Percentiles rank a stretch among this genome's conserved stretches.
Conservation (phyloP, 64 coral and sea anemone species). For the Stichodactyla mertensii region DNA sequence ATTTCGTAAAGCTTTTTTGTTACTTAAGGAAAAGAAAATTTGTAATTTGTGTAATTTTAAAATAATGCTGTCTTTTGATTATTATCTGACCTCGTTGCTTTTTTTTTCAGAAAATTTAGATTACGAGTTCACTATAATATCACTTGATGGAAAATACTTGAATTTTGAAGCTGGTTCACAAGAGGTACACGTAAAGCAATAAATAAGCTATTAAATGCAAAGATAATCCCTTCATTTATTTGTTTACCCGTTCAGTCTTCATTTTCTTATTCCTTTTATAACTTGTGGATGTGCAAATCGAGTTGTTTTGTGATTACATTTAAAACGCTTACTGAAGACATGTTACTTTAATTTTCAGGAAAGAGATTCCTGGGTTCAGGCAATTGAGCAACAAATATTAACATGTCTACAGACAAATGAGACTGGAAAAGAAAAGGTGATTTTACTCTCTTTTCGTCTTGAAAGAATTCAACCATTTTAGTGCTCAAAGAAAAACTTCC, state of each 20-base stretch:
- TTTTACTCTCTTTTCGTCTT: background rate
- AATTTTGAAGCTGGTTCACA: conserved; percentile 70
- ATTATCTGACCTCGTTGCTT: background rate
- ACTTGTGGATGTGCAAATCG: too few species aligned
- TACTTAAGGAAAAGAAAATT: too few species aligned
- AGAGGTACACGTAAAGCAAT: conserved; percentile 50
- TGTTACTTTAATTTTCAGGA: conserved; percentile 43
- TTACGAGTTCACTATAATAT: conserved; percentile 92
- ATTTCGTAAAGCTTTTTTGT: too few species aligned
- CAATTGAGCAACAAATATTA: conserved; percentile 91
- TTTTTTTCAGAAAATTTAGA: conserved; percentile 64
- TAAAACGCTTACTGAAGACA: too few species aligned
- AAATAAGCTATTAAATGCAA: background rate
- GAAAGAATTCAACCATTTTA: background rate
- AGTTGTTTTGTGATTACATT: too few species aligned
- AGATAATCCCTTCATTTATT: background rate
- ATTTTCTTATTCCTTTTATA: too few species aligned
- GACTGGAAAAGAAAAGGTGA: conserved; percentile 89
- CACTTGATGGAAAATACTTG: conserved; percentile 92
- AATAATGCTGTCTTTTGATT: background rate
- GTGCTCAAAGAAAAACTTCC: too few species aligned
- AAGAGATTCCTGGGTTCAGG: conserved; percentile 81
- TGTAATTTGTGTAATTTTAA: too few species aligned
- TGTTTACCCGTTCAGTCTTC: too few species aligned
- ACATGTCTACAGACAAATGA: conserved; percentile 85